phyloP scores from a whole-genome alignment of 2,797 vertebrate species.

The Carcharodon carcharias region DNA sequence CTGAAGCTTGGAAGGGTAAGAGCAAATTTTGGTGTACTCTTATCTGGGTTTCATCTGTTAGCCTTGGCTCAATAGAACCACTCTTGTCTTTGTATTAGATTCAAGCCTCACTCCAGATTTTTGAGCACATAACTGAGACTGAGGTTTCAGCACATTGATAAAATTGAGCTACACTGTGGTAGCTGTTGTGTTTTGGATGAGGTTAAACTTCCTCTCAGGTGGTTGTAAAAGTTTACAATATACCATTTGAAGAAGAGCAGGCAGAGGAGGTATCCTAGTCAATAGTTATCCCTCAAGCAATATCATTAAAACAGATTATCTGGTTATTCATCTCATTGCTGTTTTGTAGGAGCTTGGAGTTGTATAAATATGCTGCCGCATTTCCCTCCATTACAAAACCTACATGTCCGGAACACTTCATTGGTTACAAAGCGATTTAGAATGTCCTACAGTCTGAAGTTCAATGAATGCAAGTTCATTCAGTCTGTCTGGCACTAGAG shows the following conservation, averaged over 20 bases:
- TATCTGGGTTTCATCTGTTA: not conserved
- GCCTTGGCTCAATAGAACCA: not conserved
- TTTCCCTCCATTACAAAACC: not conserved
- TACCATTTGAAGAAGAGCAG: not conserved
- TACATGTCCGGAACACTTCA: not conserved
- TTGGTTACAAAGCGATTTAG: not conserved
- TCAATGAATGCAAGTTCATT: not conserved
- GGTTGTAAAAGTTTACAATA: not conserved
- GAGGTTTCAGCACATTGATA: not conserved
- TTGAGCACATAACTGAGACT: not conserved
- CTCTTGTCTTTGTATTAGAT: not conserved
- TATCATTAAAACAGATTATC: not conserved
- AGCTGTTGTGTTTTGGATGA: not conserved
- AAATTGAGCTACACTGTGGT: not conserved
- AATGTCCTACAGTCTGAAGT: not conserved
- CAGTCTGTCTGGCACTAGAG: not conserved
- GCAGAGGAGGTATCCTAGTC: not conserved
- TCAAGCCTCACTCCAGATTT: not conserved
- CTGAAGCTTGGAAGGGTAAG: not conserved
- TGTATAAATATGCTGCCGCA: not conserved
- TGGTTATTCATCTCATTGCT: not conserved
- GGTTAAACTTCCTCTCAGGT: not conserved
- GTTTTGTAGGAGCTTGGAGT: not conserved
- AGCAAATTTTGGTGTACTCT: not conserved
- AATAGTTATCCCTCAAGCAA: not conserved